phyloP scores from a whole-genome alignment of 2,797 vertebrate genomes.

The Rhabdophis nuchalis region DNA sequence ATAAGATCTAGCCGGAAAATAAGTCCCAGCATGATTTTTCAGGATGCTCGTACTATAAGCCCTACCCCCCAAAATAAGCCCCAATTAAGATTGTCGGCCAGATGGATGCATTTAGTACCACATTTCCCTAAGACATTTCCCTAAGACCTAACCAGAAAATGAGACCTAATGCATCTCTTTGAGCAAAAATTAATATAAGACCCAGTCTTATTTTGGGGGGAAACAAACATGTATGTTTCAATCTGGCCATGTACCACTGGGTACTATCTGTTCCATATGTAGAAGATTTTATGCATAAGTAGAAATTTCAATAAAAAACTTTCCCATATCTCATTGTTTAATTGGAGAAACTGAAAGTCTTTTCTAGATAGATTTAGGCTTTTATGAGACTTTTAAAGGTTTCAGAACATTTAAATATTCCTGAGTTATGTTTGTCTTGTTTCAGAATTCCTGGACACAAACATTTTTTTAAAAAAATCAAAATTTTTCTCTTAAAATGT shows the following conservation, averaged over 20 bases:
- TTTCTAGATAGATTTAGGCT: not conserved
- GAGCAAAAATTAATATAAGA: too few species aligned
- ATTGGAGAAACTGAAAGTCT: not conserved
- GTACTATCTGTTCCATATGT: not conserved
- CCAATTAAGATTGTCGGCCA: too few species aligned
- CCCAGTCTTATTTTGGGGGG: too few species aligned
- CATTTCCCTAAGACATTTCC: too few species aligned
- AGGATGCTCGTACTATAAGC: too few species aligned
- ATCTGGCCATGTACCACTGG: not conserved
- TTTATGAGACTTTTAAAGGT: not conserved
- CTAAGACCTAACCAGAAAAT: too few species aligned
- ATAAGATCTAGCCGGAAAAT: too few species aligned
- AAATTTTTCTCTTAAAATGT: not conserved
- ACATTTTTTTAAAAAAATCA: not conserved
- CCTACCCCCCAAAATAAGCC: too few species aligned
- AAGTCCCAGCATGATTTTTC: too few species aligned
- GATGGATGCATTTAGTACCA: too few species aligned
- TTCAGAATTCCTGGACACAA: not conserved
- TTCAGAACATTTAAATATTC: not conserved
- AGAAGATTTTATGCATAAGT: not conserved
- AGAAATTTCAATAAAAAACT: not conserved
- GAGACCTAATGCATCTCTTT: too few species aligned
- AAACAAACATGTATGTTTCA: not conserved
- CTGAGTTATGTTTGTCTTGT: not conserved
- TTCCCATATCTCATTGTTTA: not conserved